These are phyloP conservation scores for Philhelius pedissequus DNA, from an alignment of 2,888 invertebrate genomes.

Conservation along the genomic window DNA sequence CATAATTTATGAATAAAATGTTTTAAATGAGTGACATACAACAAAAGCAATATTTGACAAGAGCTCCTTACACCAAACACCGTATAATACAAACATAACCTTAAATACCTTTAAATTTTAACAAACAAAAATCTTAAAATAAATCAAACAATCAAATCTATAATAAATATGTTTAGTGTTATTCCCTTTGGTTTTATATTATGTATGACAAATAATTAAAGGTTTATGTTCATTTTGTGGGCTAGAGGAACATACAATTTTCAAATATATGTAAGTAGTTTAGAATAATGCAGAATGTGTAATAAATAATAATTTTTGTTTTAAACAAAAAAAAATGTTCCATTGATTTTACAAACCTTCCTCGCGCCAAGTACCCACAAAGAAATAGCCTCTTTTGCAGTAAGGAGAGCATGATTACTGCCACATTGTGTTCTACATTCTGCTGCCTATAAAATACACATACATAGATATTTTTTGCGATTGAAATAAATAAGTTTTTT, in stretches of 20 bases:
- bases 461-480: conserved; percentile 54
- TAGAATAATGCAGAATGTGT: background rate
- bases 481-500: conserved; percentile 21
- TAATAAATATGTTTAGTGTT: background rate
- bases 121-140: background rate
- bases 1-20: background rate
- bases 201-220: no score
- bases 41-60: conserved; percentile 58
- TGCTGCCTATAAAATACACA: conserved; percentile 78
- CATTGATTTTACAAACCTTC: conserved; percentile 83
- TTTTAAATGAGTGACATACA: background rate
- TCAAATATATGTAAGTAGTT: no score
- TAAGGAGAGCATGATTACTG: conserved; percentile 91
- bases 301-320: conserved; percentile 3
- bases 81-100: conserved; percentile 3
- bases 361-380: conserved; percentile 96
- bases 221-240: background rate
- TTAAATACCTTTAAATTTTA: conserved; percentile 1
- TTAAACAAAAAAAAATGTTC: conserved; percentile 18
- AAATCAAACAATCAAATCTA: background rate
- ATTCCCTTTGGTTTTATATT: no score
- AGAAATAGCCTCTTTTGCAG: conserved; percentile 95
- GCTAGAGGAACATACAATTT: background rate
- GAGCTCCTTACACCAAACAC: conserved; percentile 55
- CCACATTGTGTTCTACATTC: conserved; percentile 79